Conservation (phyloP, 2,888 invertebrate genomes). For the Acleris cristana region DNA sequence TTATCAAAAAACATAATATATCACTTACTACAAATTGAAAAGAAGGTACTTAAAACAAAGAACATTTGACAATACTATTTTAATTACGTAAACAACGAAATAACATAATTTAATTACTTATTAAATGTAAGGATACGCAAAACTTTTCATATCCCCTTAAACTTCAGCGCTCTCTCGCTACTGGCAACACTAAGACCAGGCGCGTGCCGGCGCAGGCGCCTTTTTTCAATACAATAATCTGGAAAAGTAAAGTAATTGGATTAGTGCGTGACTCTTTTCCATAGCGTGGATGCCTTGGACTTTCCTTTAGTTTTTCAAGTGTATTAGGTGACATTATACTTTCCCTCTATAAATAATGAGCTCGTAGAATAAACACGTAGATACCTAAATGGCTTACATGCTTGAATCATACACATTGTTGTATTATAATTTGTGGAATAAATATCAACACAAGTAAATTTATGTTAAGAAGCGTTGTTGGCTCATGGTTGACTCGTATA, state of each 20-base stretch:
- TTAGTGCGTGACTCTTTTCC: slow-evolving; percentile 30
- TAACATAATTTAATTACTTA: too few relatives aligned
- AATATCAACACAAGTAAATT: too few relatives aligned
- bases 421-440: not conserved
- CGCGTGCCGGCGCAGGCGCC: slow-evolving; percentile 29
- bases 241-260: slow-evolving; percentile 31
- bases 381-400: not conserved
- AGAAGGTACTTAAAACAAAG: too few relatives aligned
- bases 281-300: slow-evolving; percentile 20
- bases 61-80: too few relatives aligned
- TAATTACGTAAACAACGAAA: too few relatives aligned
- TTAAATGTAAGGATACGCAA: too few relatives aligned
- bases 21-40: too few relatives aligned
- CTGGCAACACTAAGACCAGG: slow-evolving; percentile 11
- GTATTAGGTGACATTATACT: not conserved
- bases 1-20: too few relatives aligned
- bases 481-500: too few relatives aligned
- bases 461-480: too few relatives aligned
- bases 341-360: not conserved
- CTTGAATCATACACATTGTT: not conserved
- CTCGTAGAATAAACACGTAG: not conserved
- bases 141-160: too few relatives aligned
- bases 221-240: slow-evolving; percentile 30
- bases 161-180: too few relatives aligned
- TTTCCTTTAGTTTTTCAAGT: slow-evolving; percentile 27